Evolutionary conservation across 2,797 vertebrate species (phyloP).

Genomic region (Onychomys leucogaster): DNA sequence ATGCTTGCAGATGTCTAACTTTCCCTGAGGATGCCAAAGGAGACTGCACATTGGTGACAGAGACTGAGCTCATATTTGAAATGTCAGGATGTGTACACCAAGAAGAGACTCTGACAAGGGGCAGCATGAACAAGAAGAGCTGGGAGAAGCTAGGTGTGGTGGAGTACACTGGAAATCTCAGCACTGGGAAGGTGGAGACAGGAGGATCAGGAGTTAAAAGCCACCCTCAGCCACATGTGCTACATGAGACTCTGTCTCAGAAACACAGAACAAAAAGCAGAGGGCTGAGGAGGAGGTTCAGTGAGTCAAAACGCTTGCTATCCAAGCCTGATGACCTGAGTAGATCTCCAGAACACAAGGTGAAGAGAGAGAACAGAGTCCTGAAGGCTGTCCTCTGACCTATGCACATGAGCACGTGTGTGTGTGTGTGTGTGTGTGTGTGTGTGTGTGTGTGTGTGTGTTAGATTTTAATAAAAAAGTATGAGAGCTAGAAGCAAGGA

Average conservation of each 20-base stretch:
- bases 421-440: too few relatives aligned
- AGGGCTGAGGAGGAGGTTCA: not conserved
- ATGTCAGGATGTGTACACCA: not conserved
- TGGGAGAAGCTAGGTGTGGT: not conserved
- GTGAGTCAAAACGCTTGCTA: not conserved
- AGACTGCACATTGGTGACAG: not conserved
- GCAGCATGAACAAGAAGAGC: not conserved
- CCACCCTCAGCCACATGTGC: not conserved
- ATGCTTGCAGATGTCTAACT: not conserved
- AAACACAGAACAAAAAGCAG: not conserved
- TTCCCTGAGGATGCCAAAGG: not conserved
- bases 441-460: too few relatives aligned
- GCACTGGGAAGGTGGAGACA: not conserved
- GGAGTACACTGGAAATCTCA: not conserved
- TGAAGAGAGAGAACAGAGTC: not conserved
- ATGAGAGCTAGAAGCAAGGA: not conserved
- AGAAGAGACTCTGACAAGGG: not conserved
- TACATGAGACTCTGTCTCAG: not conserved
- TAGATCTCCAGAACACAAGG: not conserved
- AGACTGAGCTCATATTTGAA: not conserved
- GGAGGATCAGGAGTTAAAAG: not conserved
- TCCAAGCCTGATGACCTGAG: not conserved
- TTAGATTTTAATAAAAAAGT: not conserved
- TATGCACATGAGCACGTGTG: too few relatives aligned
- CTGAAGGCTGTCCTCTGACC: not conserved